Base-by-base conservation (phyloP, 2,113 vertebrate genomes). In the Xenus cinereus region DNA sequence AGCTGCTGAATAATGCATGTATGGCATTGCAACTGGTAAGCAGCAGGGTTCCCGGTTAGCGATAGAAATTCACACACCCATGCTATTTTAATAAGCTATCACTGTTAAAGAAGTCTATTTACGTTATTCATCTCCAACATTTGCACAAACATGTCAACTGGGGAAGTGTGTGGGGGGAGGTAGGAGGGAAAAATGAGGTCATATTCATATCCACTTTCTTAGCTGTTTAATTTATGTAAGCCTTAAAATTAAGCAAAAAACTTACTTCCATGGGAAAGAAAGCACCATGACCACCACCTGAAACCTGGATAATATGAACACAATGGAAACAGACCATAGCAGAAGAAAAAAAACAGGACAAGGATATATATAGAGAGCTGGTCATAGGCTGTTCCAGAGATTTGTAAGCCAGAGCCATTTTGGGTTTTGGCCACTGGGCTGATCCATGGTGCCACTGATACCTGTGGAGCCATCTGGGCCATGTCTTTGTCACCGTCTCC, bases 61-160 rank as follows among this genome's bases (percentile, higher is more conserved):
- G 4, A 57, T 86, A 84, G 97, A 87, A 96, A 95, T 97, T 97
- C 96, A 95, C 96, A 96, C 94, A 96, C 93, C 74, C 84, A 59
- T 86, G 93, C 92, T 97, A 97, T 97, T 98, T 98, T 97, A 97
- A 98, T 97, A 96, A 95, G 94, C 89, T 95, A 96, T 95, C 96
- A 75, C 92, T 72, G 92, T 85, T 92, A 86, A 95, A 96, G 96
- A 79, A 96, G 94, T 95, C 95, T 96, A 97, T 98, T 97, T 97
- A 96, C 92, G 83, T 95, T 93, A 96, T 94, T 96, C 93, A 81
- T 96, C 96, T 94, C 93, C 94, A 96, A 89, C 96, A 95, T 96
- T 97, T 97, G 95, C 95, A 97, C 95, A 96, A 91, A 94, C 93
- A 97, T 96, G 89, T 92, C 97, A 97, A 74, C 94, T 85, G 54